phyloP scores from a whole-genome alignment of 2,113 vertebrate genomes.

The Aptenodytes forsteri region DNA sequence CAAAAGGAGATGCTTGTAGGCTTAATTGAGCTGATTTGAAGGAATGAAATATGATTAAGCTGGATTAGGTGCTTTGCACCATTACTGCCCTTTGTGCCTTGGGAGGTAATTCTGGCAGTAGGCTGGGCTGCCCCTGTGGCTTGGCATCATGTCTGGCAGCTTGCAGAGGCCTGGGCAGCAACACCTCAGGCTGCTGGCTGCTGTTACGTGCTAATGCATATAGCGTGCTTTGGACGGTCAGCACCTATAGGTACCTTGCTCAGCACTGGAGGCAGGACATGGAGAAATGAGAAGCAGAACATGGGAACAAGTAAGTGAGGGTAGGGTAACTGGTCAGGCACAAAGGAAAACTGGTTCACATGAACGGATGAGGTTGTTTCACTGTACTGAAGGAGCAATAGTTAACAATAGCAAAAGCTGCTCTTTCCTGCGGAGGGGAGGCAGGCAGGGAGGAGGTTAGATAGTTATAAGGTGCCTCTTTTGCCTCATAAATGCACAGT shows the following conservation, averaged over 20 bases:
- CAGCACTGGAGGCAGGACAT: not conserved
- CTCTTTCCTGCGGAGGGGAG: not conserved
- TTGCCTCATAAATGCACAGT: not conserved
- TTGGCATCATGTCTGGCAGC: not conserved
- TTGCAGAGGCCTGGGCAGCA: not conserved
- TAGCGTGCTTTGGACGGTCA: not conserved
- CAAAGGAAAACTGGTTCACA: not conserved
- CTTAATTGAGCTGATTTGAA: not conserved
- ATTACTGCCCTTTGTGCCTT: not conserved
- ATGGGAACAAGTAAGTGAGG: not conserved
- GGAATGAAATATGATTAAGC: not conserved
- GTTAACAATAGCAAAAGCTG: not conserved
- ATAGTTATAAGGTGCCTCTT: not conserved
- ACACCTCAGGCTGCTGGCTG: not conserved
- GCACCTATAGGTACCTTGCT: not conserved
- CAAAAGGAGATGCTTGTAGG: not conserved
- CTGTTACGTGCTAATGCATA: accelerated
- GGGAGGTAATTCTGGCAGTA: not conserved
- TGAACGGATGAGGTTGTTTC: not conserved
- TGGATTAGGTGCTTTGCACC: not conserved
- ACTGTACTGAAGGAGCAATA: not conserved
- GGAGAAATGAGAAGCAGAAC: not conserved
- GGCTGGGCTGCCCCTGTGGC: not conserved
- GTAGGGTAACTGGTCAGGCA: not conserved
- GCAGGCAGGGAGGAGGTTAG: not conserved